Evolutionary conservation across 2,888 invertebrate genomes (phyloP), one percentile per base, ranked within the genome.

Genomic region (Cerastis rubricosa): DNA sequence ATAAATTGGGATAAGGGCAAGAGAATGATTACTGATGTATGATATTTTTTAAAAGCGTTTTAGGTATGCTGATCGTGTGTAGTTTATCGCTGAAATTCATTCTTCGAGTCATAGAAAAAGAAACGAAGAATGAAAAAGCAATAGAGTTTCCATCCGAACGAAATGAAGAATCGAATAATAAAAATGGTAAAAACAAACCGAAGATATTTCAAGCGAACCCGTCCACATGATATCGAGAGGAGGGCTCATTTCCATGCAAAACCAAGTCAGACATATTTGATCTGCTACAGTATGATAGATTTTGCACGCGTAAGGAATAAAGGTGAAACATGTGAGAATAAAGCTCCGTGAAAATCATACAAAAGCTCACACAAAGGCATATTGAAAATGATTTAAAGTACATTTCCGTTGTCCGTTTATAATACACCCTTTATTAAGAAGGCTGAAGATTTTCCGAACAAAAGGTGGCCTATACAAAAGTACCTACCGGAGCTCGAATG

Each of bases 201-300:
- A 59, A 67, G 40, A 74, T 71, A 71, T 68, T 51, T 65, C 51
- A 71, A 82, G 64, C 64, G 71, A 65, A 43, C 14, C 35, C 49
- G 64, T 61, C 64, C 64, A 45, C 59, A 81, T 74, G 72, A 76
- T 57, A 83, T 70, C 43, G 57, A 49, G n/a, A 43, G 67, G 47
- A 64, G 35, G 40, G 51, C 80, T 75, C 63, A 84, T 84, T 83
- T 80, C 66, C 67, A 83, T 83, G 43, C 69, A 80, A 61, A 84
- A 76, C 63, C 14, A 59, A 71, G 72, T 47, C 67, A 71, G 47
- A 80, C 76, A 72, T 84, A 71, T 76, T 73, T 61, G 72, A 76
- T 80, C 54, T 54, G 40, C 45, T 47, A 17, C 17, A 49, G 22
- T 35, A 63, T 51, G 75, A 81, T 79, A 68, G 67, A 79, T 75